Conservation (phyloP, 2,797 vertebrate species). For the Synaphobranchus kaupii region DNA sequence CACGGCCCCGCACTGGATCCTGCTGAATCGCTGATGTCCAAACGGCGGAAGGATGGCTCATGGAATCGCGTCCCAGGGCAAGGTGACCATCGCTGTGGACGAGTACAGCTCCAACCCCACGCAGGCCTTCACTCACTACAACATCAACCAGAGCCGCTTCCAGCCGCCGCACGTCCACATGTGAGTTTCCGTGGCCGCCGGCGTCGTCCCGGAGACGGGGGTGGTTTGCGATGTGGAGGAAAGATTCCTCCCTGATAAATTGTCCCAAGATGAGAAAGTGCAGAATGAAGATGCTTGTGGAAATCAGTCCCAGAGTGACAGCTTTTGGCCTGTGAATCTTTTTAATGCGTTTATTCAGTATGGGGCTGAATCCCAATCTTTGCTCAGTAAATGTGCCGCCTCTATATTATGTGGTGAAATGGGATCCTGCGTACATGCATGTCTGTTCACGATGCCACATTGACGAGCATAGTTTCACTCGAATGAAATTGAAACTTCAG, state of each 20-base stretch:
- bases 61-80: conserved; percentile 90
- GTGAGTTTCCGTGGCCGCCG: conserved; percentile 74
- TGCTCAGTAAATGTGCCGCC: too few species aligned
- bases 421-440: background rate
- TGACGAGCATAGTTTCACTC: background rate
- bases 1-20: conserved; percentile 75
- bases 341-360: background rate
- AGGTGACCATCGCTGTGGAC: conserved; percentile 94
- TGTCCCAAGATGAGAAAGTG: background rate
- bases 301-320: too few species aligned
- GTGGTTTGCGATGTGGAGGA: background rate
- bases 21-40: conserved; percentile 91
- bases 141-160: conserved; percentile 98
- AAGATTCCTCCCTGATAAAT: background rate
- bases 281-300: background rate
- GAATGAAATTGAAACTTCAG: background rate
- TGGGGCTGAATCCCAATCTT: background rate
- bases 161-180: conserved; percentile 96
- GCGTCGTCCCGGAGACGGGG: background rate
- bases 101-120: conserved; percentile 98
- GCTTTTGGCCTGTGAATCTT: background rate
- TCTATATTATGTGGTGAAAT: background rate
- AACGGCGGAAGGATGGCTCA: conserved; percentile 94
- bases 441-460: background rate
- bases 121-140: conserved; percentile 96